A percentile compares a stretch with the other conserved stretches of the same genome.
phyloP scores from a whole-genome alignment of 2,113 vertebrate species.

The Oreochromis aureus region DNA sequence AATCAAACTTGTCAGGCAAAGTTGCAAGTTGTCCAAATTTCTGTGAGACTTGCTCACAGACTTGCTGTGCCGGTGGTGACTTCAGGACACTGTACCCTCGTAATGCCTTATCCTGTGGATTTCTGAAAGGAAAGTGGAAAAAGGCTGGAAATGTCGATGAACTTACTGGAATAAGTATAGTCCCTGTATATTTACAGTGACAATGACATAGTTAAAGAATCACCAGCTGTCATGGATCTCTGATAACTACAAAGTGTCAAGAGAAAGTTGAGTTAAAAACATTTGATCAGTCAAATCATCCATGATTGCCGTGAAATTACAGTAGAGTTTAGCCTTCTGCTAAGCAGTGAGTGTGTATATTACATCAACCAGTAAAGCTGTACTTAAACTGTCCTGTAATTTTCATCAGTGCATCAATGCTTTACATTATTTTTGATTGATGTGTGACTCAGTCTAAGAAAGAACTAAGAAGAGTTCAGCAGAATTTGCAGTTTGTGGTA shows the following conservation, averaged over 20 bases:
- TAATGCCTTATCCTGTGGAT: background rate
- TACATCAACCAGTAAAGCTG: background rate
- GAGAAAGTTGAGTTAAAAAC: background rate
- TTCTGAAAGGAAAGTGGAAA: background rate
- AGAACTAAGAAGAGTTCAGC: background rate
- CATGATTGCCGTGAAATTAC: background rate
- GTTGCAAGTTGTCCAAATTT: background rate
- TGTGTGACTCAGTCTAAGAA: background rate
- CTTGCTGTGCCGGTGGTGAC: background rate
- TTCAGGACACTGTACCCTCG: background rate
- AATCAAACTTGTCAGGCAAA: background rate
- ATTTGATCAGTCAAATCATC: background rate
- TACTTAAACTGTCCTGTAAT: background rate
- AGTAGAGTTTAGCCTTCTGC: background rate
- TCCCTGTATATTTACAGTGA: background rate
- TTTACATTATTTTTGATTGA: background rate
- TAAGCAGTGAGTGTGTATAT: background rate
- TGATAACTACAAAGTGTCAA: background rate
- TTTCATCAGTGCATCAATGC: background rate
- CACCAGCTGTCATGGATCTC: background rate
- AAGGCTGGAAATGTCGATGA: background rate
- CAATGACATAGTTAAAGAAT: background rate
- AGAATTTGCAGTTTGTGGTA: constrained; percentile 19
- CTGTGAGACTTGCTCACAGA: background rate
- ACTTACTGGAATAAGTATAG: background rate